A percentile compares a stretch with the other conserved stretches of the same genome.
Evolutionary conservation across 2,888 invertebrate species (phyloP).

Genomic region (Sarcophaga subvicina): DNA sequence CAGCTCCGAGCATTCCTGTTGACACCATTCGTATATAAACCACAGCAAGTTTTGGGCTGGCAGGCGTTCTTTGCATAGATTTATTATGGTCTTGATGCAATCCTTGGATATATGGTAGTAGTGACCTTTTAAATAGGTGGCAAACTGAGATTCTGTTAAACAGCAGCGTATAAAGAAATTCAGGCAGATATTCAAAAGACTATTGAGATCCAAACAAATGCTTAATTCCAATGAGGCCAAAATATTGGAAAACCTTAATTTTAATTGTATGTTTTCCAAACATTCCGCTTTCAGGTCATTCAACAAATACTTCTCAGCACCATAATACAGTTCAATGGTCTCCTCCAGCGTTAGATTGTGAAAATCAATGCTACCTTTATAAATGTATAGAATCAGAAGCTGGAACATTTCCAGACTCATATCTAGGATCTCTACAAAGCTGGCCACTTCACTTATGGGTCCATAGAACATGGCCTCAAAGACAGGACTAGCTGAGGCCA

Average conservation of each 20-base stretch:
- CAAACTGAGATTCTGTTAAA: slow-evolving; percentile 77
- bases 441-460: slow-evolving; percentile 82
- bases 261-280: slow-evolving; percentile 76
- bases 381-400: slow-evolving; percentile 80
- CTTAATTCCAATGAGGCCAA: slow-evolving; percentile 79
- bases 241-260: slow-evolving; percentile 80
- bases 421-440: slow-evolving; percentile 82
- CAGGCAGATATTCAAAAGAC: slow-evolving; percentile 76
- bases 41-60: slow-evolving; percentile 76
- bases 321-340: slow-evolving; percentile 80
- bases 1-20: slow-evolving; percentile 77
- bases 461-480: slow-evolving; percentile 95
- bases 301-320: slow-evolving; percentile 80
- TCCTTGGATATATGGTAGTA: slow-evolving; percentile 81
- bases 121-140: slow-evolving; percentile 76
- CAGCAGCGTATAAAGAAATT: slow-evolving; percentile 80
- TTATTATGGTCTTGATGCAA: slow-evolving; percentile 79
- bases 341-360: slow-evolving; percentile 76
- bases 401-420: slow-evolving; percentile 81
- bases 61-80: slow-evolving; percentile 73
- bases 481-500: slow-evolving; percentile 93
- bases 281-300: slow-evolving; percentile 76
- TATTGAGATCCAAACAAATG: slow-evolving; percentile 78
- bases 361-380: slow-evolving; percentile 77
- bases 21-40: slow-evolving; percentile 81